Conservation (phyloP, 2,113 vertebrate species). For the Microcebus murinus region DNA sequence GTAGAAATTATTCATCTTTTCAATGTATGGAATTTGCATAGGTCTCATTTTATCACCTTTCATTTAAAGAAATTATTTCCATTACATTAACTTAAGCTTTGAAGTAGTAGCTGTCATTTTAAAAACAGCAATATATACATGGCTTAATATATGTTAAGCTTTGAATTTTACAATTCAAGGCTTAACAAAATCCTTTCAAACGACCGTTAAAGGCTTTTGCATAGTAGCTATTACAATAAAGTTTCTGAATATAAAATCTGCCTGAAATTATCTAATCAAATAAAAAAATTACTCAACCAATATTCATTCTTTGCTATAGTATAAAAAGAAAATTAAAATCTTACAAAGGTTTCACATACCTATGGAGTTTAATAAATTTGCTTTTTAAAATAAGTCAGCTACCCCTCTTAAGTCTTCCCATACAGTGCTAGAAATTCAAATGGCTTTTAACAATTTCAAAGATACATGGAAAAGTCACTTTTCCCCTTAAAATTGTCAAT, state of each 20-base stretch:
- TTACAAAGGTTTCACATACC: not conserved
- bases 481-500: not conserved
- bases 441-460: slow-evolving; percentile 1
- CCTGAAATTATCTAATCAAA: not conserved
- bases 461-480: not conserved
- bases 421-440: not conserved
- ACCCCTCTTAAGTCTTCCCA: not conserved
- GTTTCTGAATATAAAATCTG: not conserved
- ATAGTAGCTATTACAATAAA: not conserved
- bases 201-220: not conserved
- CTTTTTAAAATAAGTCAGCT: slow-evolving; percentile 16
- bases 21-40: not conserved
- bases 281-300: not conserved
- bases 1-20: not conserved
- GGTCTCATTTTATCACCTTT: not conserved
- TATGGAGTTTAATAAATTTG: not conserved
- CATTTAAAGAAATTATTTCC: not conserved
- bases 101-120: not conserved
- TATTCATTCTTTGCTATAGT: not conserved
- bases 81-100: not conserved
- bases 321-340: not conserved
- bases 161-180: slow-evolving; percentile 11
- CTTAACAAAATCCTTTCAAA: not conserved
- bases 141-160: too few relatives aligned
- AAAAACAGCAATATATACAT: not conserved